Base-by-base conservation (phyloP, 1,140 invertebrate genomes). In the Littorina saxatilis region DNA sequence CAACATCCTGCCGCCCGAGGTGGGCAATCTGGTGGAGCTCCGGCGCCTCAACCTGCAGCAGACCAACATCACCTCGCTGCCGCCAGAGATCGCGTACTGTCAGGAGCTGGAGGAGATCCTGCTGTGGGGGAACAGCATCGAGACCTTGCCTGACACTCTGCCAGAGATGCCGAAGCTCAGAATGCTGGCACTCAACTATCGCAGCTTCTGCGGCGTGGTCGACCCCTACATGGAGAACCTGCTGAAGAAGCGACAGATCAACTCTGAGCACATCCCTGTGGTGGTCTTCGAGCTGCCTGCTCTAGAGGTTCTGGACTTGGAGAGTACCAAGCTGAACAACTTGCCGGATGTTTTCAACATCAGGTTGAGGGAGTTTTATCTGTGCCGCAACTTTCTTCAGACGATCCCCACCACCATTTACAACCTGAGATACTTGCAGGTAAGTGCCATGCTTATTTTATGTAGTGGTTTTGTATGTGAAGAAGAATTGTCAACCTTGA, bases 81-180 rank as follows among this genome's bases (percentile, higher is more conserved):
- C 92, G 0, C 86, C 88, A 37, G 92, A 93, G 82, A 92, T 92
- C 73, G 91, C 90, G 4, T 91, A 89, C 82, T 93, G 92, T 80
- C 89, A 92, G 78, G 87, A 91, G 29, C 84, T 93, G 37, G 88
- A 91, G 68, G 90, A 90, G 82, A 85, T 93, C 35, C 80, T 90
- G 15, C 83, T 93, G 39, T 92, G 89, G 88, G 92, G 91, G 1
- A 93, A 93, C 82, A 83, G 85, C n/a, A 92, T 93, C 20, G 89
- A 92, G 76, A 90, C 83, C 32, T 81, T 93, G 35, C 92, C 92
- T 0, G 92, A 93, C 80, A 91, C 90, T 0, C 82, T 93, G 13
- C 84, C 87, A 2, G 91, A 92, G 80, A 84, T 92, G 82, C 83
- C 84, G 0, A 91, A 90, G 76, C 83, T 92, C 66, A 82, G 86